Conservation (phyloP, 2,113 vertebrate species). For the Isichthys henryi region DNA sequence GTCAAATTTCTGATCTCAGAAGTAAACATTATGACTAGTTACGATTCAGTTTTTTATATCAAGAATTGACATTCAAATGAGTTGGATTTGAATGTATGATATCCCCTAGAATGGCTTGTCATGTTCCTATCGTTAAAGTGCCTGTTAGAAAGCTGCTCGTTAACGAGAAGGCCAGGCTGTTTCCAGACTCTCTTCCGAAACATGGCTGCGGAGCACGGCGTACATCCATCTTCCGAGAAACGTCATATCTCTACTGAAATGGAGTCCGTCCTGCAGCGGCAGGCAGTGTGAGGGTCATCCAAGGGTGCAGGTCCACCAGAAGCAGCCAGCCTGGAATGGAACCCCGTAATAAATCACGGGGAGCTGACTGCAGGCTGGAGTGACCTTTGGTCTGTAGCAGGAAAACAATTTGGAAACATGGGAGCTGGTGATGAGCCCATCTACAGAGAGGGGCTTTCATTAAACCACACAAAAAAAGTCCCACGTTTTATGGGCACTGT, state of each 20-base stretch:
- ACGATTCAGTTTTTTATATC: neutral
- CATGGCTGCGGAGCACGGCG: neutral
- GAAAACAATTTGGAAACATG: neutral
- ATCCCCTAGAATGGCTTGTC: neutral
- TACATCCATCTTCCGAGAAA: neutral
- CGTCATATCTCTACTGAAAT: neutral
- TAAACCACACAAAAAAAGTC: neutral
- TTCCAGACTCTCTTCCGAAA: neutral
- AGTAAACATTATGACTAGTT: neutral
- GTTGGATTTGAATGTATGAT: neutral
- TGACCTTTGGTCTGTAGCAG: neutral
- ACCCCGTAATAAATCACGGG: neutral
- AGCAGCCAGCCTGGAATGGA: neutral
- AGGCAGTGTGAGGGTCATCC: neutral
- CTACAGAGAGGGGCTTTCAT: neutral
- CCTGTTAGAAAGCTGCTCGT: neutral
- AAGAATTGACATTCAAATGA: neutral
- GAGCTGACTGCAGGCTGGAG: neutral
- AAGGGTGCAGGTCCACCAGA: neutral
- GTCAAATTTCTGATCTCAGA: neutral
- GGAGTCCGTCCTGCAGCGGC: neutral
- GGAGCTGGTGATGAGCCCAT: neutral
- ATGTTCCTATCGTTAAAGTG: neutral
- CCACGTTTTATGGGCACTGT: neutral
- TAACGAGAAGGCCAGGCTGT: neutral